Percentiles rank a stretch among this genome's conserved stretches.
phyloP scores from a whole-genome alignment of 2,797 vertebrate species.

The Stomatorhinus walkeri region DNA sequence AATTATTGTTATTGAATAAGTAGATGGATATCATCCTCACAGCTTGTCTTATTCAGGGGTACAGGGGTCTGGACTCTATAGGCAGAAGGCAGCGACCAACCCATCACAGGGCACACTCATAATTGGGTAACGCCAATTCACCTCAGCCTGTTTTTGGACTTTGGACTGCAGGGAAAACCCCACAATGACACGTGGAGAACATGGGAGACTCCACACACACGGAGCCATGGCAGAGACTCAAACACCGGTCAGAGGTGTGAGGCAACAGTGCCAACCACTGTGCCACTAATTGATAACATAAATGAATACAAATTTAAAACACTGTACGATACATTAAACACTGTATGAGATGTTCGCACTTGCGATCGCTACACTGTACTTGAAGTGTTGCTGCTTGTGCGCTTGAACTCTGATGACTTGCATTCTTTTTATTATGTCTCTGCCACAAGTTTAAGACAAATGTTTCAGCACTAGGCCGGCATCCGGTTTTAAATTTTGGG shows the following conservation, averaged over 20 bases:
- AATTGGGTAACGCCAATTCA: neutral
- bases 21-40: neutral
- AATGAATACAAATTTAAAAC: neutral
- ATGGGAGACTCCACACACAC: neutral
- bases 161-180: neutral
- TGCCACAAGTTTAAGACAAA: neutral
- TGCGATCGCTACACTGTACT: neutral
- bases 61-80: neutral
- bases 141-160: neutral
- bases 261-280: neutral
- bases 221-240: neutral
- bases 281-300: neutral
- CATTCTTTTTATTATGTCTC: neutral
- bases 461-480: neutral
- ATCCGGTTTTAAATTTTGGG: slow-evolving; percentile 24
- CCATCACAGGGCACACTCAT: neutral
- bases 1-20: neutral
- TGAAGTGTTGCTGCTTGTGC: neutral
- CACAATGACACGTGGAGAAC: neutral
- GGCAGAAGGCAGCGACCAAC: neutral
- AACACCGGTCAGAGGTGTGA: neutral
- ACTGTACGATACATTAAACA: neutral
- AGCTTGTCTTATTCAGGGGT: neutral
- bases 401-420: neutral
- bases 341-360: neutral